These are phyloP conservation scores for Drosophila varians DNA, from an alignment of 1,140 invertebrate genomes.

Conservation along the genomic window DNA sequence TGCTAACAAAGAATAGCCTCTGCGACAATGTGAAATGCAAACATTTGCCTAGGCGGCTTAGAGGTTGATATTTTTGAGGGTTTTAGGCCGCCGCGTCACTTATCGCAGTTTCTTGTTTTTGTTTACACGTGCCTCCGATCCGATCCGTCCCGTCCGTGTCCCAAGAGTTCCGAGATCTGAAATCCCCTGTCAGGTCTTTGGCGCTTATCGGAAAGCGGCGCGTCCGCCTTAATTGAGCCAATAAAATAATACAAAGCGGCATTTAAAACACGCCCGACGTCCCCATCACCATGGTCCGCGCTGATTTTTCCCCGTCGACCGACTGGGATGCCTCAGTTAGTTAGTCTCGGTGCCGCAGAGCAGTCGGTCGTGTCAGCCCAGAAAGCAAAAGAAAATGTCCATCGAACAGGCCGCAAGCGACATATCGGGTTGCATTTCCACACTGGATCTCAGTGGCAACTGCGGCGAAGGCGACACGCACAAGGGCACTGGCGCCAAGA, in stretches of 20 bases:
- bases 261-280: conserved; percentile 56
- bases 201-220: conserved; percentile 54
- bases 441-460: conserved; percentile 56
- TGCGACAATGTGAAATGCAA: conserved; percentile 16
- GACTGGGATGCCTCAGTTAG: conserved; percentile 53
- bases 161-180: conserved; percentile 3
- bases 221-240: conserved; percentile 70
- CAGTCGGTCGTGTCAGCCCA: conserved; percentile 41
- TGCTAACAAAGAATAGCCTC: conserved; percentile 13
- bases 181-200: conserved; percentile 25
- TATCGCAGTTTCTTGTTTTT: conserved; percentile 35
- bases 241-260: conserved; percentile 78
- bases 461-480: neutral
- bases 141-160: neutral
- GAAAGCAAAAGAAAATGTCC: conserved; percentile 31
- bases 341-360: conserved; percentile 61
- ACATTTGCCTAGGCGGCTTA: conserved; percentile 27
- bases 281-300: conserved; percentile 37
- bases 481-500: conserved; percentile 21
- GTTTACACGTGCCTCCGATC: conserved; percentile 50
- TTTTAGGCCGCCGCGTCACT: conserved; percentile 1
- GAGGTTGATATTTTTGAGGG: conserved; percentile 5
- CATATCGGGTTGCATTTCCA: conserved; percentile 59
- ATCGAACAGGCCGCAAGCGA: conserved; percentile 30
- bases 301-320: conserved; percentile 49